Conservation (phyloP, 1,140 invertebrate genomes). For the Dreissena polymorpha region DNA sequence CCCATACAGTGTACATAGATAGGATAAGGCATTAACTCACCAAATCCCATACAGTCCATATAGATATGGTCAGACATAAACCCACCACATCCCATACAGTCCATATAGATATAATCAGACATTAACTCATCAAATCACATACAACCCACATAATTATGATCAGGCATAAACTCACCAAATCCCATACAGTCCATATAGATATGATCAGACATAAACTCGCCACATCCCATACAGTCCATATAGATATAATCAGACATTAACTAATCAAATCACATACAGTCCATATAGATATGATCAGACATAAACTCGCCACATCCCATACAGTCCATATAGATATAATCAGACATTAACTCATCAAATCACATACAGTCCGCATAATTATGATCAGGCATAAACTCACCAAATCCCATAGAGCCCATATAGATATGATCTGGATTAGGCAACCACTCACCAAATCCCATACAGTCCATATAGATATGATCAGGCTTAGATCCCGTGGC, state of each 20-base stretch:
- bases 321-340: background rate
- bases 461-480: constrained; percentile 91
- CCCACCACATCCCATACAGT: too few species aligned
- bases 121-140: background rate
- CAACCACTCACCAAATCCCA: constrained; percentile 98
- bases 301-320: background rate
- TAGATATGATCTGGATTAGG: background rate
- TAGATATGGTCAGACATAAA: constrained; percentile 77
- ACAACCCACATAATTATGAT: background rate
- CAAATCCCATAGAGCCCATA: background rate
- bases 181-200: background rate
- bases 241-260: background rate
- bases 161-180: background rate
- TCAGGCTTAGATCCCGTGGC: constrained; percentile 69
- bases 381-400: background rate
- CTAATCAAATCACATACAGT: background rate
- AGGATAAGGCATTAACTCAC: constrained; percentile 87
- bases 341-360: background rate
- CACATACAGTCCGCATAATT: background rate
- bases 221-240: background rate
- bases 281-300: background rate
- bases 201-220: background rate
- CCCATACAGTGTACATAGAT: too few species aligned
- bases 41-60: constrained; percentile 99
- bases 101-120: too few species aligned